Percentiles rank a stretch among this genome's conserved stretches.
Evolutionary conservation across 1,140 invertebrate species (phyloP).

Genomic region (Helicoverpa armigera): DNA sequence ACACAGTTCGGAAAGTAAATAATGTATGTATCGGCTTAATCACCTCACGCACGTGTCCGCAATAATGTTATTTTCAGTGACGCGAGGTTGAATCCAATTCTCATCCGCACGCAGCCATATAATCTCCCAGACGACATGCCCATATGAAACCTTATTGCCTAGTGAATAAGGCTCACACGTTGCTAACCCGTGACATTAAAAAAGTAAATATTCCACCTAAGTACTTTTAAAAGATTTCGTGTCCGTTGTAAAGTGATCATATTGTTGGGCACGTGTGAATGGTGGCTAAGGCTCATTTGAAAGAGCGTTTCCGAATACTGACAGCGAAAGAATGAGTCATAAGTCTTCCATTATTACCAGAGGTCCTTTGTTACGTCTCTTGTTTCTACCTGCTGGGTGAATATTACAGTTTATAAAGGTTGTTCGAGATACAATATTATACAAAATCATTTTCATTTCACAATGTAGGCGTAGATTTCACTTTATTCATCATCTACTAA

Average conservation of each 20-base stretch:
- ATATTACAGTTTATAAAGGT: slow-evolving; percentile 43
- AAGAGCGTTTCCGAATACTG: slow-evolving; percentile 54
- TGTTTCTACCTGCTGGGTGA: slow-evolving; percentile 60
- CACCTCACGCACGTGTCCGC: slow-evolving; percentile 64
- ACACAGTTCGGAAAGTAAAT: slow-evolving; percentile 44
- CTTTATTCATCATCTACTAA: not conserved
- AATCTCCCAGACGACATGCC: slow-evolving; percentile 59
- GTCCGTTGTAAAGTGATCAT: slow-evolving; percentile 51
- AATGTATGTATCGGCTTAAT: slow-evolving; percentile 56
- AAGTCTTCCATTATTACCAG: slow-evolving; percentile 59
- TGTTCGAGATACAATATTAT: not conserved
- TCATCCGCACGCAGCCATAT: slow-evolving; percentile 74
- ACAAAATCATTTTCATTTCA: not conserved
- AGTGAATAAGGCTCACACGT: slow-evolving; percentile 58
- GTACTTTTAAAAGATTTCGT: slow-evolving; percentile 45
- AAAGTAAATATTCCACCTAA: slow-evolving; percentile 28
- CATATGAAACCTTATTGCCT: slow-evolving; percentile 73
- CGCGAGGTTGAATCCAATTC: slow-evolving; percentile 77
- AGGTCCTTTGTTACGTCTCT: slow-evolving; percentile 56
- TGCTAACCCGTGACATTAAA: slow-evolving; percentile 28
- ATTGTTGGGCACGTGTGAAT: slow-evolving; percentile 57
- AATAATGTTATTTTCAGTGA: slow-evolving; percentile 78
- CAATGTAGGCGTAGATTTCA: not conserved
- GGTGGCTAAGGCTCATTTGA: slow-evolving; percentile 59
- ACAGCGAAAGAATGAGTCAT: slow-evolving; percentile 59